Conservation (phyloP, 92 coral and sea anemone genomes). For the Zoanthus solanderi region DNA sequence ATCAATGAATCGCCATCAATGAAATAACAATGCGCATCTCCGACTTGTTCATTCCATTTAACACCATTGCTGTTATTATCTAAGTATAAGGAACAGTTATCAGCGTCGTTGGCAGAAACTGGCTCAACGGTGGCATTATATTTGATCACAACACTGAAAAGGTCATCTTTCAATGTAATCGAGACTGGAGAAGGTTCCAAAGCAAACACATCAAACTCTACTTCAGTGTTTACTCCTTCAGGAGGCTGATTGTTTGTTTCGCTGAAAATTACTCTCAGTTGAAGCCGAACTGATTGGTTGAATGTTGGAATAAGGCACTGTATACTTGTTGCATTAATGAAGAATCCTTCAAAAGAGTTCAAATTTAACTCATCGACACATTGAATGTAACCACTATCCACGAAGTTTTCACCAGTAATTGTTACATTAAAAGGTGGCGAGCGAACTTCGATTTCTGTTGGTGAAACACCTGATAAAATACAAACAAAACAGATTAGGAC, state of each 20-base stretch:
- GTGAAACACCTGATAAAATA: neutral
- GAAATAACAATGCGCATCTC: neutral
- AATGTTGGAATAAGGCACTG: conserved; percentile 5
- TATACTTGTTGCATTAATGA: neutral
- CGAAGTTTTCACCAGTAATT: neutral
- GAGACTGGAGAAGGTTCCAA: neutral
- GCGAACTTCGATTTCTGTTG: neutral
- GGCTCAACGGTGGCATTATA: neutral
- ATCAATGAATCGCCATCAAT: neutral
- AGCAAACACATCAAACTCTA: neutral
- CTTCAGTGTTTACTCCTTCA: neutral
- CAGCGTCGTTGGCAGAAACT: neutral
- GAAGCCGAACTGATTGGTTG: neutral
- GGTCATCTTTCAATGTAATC: neutral
- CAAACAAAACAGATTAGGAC: neutral
- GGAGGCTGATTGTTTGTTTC: neutral
- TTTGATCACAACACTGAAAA: neutral
- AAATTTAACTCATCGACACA: neutral
- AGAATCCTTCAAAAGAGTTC: neutral
- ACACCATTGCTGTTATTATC: neutral
- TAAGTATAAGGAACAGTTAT: neutral
- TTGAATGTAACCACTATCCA: neutral
- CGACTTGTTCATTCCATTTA: conserved; percentile 1
- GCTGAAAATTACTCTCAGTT: neutral
- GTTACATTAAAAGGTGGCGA: neutral